Conservation (phyloP, 2,888 invertebrate genomes). For the Koerneria pararmatus region DNA sequence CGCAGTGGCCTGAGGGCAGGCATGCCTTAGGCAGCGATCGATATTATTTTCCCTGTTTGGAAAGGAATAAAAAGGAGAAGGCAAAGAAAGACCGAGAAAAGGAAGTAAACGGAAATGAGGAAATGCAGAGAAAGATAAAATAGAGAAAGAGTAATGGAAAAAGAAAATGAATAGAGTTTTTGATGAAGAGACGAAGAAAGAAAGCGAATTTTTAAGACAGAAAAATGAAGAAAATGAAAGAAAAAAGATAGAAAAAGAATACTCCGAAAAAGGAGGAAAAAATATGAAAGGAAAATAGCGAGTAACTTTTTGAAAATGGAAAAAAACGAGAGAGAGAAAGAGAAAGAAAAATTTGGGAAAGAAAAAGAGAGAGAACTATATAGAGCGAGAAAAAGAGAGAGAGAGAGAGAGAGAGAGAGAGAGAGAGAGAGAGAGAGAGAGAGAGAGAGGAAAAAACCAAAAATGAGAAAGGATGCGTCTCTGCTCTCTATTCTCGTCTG, state of each 20-base stretch:
- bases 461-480: background rate
- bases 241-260: background rate
- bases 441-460: background rate
- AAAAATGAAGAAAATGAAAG: background rate
- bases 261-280: conserved; percentile 16
- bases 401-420: conserved; percentile 19
- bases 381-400: conserved; percentile 5
- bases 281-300: conserved; percentile 18
- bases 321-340: no score
- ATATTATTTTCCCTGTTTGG: no score
- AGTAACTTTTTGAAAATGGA: no score
- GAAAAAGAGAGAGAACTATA: background rate
- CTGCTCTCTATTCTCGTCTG: no score
- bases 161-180: background rate
- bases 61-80: conserved; percentile 6
- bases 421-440: conserved; percentile 19
- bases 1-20: no score
- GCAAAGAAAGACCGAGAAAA: background rate
- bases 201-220: background rate
- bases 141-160: background rate
- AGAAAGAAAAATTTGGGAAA: no score
- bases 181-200: background rate
- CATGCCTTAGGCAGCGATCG: no score
- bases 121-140: background rate
- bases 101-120: conserved; percentile 1